Base-by-base conservation (phyloP, 2,888 invertebrate genomes). In the Serripes groenlandicus region DNA sequence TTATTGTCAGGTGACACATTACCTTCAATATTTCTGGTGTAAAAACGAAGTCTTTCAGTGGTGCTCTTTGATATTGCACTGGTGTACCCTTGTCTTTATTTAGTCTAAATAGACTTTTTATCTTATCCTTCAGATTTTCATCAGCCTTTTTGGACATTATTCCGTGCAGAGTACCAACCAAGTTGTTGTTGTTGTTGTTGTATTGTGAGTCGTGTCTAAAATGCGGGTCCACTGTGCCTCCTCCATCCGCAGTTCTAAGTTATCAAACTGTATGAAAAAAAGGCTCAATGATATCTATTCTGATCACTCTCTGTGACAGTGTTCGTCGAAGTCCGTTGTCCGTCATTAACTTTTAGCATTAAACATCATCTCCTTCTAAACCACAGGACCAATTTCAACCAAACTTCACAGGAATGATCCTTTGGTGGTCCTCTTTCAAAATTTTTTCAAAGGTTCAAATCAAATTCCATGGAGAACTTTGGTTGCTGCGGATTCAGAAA, bases 1-100 rank as follows among this genome's bases (percentile, higher is more conserved):
- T 26, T 3, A 3, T 58, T 28, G 3, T 26, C 9, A 26, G 11
- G 5, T 58, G 26, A 3, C 23, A 42, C 42, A 18, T 34, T 66
- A 93, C 93, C 94, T 97, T 97, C 87, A 94, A 79, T 71, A 97
- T 95, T 93, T 98, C 98, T 73, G 96, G 96, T n/a, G 97, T 96
- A 87, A 98, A 95, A 75, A 96, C 95, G 92, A 97, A 96, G 94
- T 97, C 97, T 91, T 96, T 96, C 80, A 96, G 78, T n/a, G 83
- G 75, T 37, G 88, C 86, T 80, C 89, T 91, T 3, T 89, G 85
- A 5, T 87, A 81, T 23, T 86, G 78, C 9, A 81, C 78, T 9
- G 86, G 78, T 21, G 85, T 62, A 26, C 83, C 54, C 58, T 81
- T 88, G 4, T 90, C 89, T 49, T 78, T 89, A 52, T 75, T 83